Evolutionary conservation across 1,140 invertebrate genomes (phyloP), one percentile per base, ranked within the genome.

Genomic region (Temnothorax longispinosus): DNA sequence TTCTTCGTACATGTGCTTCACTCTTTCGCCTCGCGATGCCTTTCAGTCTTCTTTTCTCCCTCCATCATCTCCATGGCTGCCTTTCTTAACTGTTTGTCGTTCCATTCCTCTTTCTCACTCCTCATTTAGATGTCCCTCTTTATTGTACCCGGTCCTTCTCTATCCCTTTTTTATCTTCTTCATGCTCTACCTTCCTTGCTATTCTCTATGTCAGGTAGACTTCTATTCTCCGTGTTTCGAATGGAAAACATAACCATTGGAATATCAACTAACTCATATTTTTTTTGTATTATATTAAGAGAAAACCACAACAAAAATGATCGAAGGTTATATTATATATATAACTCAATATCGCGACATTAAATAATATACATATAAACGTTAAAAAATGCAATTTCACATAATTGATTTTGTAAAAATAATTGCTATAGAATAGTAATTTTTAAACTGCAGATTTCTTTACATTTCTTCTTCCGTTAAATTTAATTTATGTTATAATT

Each of bases 1-100:
- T 94, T 94, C 92, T 92, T 91, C 90, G 93, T 95, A 93, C 93
- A 92, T 92, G 64, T 54, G 93, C 92, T 94, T 94, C 92, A 90
- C 91, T 93, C 93, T 91, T 77, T 87, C 81, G 47, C 78, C 69
- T 78, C 44, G 56, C 32, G 60, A 75, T 62, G 62, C 56, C 67
- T 65, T 86, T 86, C 81, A 76, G 54, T 76, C 72, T 82, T 44
- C 21, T 18, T 47, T 77, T 82, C 89, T 78, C 88, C 67, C 58
- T 80, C 69, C 81, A 74, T 92, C 92, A 91, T 93, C 93, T 91
- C 87, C 67, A 75, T 92, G 85, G 89, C 89, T 93, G 88, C 86
- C 90, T 86, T 92, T 89, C 89, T 90, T 69, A 90, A 67, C 67
- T 75, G 72, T 78, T 87, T 86, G 81, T 88, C 77, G 72, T 69